Evolutionary conservation across 2,888 invertebrate species (phyloP).

Genomic region (Elysia crispata): DNA sequence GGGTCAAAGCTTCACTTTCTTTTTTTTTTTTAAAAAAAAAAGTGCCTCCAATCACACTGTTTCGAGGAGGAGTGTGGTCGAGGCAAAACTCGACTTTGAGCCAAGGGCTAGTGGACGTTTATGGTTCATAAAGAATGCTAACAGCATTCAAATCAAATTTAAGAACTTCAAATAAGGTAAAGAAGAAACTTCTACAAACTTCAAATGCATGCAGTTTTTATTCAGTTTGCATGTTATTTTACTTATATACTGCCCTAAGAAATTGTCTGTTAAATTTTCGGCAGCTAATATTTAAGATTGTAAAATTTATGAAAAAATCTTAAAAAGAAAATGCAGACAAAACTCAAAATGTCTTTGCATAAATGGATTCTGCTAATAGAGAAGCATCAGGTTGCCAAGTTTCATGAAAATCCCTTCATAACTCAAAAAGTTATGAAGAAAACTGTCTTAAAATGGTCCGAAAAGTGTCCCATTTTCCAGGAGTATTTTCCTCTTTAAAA

Average conservation of each 20-base stretch:
- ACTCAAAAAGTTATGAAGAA: neutral
- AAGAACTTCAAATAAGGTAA: neutral
- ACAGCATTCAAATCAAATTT: neutral
- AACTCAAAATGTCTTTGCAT: neutral
- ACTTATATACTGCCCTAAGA: neutral
- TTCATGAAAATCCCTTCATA: neutral
- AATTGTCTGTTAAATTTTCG: too few relatives aligned
- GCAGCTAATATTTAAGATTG: too few relatives aligned
- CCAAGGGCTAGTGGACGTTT: neutral
- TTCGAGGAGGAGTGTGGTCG: neutral
- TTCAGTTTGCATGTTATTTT: neutral
- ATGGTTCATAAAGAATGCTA: neutral
- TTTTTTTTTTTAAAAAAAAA: neutral
- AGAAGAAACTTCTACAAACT: neutral
- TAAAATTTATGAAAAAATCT: neutral
- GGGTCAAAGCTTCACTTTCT: neutral
- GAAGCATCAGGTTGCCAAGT: neutral
- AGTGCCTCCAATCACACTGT: too few relatives aligned
- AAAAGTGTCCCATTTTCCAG: neutral
- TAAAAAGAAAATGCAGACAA: neutral
- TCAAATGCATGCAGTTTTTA: neutral
- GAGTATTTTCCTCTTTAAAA: neutral
- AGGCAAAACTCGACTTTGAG: neutral
- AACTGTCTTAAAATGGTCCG: neutral
- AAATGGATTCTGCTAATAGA: neutral